These are phyloP conservation scores for Lineus longissimus DNA, from an alignment of 1,140 invertebrate species.

Conservation along the genomic window DNA sequence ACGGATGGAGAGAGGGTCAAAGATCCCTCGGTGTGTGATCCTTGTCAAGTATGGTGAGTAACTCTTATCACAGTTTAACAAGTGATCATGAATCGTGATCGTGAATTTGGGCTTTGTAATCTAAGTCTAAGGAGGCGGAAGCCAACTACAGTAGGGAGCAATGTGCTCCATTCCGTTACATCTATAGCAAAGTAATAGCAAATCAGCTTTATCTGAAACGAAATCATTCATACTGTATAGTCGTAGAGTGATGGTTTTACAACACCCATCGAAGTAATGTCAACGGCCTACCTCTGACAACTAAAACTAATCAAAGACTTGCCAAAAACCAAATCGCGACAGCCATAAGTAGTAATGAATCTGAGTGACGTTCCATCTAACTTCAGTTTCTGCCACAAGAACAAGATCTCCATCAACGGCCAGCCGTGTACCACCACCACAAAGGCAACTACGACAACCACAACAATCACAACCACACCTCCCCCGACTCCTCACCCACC, in stretches of 20 bases:
- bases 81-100: not conserved
- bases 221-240: too few relatives aligned
- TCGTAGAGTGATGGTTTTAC: too few relatives aligned
- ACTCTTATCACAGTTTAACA: not conserved
- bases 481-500: constrained; percentile 10
- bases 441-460: constrained; percentile 1
- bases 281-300: too few relatives aligned
- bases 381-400: not conserved
- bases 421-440: not conserved
- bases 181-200: not conserved
- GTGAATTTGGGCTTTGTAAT: not conserved
- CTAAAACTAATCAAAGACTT: too few relatives aligned
- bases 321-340: too few relatives aligned
- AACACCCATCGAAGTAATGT: too few relatives aligned
- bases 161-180: not conserved
- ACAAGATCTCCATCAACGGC: not conserved
- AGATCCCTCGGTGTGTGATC: constrained; percentile 53
- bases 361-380: not conserved
- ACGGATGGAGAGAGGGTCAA: constrained; percentile 75
- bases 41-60: constrained; percentile 71
- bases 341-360: too few relatives aligned
- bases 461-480: constrained; percentile 3
- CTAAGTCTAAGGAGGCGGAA: not conserved
- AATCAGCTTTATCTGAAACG: not conserved
- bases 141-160: not conserved